These are phyloP conservation scores for Prionailurus viverrinus DNA, from an alignment of 2,113 vertebrate genomes.

Conservation along the genomic window DNA sequence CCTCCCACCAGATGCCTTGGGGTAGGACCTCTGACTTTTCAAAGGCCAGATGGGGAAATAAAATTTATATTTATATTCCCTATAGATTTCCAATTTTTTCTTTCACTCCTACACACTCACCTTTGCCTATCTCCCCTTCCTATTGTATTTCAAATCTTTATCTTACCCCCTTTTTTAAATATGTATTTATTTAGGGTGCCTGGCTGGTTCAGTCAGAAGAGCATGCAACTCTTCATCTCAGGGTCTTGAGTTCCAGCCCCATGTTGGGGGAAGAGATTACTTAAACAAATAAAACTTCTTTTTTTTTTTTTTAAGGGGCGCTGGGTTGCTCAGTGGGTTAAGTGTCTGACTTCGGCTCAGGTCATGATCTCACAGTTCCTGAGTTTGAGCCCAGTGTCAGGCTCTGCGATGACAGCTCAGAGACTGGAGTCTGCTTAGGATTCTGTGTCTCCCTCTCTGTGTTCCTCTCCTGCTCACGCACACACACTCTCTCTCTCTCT, in stretches of 20 bases:
- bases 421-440: no score
- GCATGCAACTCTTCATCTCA: neutral
- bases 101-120: neutral
- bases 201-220: neutral
- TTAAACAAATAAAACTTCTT: neutral
- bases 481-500: neutral
- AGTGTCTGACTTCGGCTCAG: no score
- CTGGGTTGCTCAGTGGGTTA: no score
- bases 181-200: neutral
- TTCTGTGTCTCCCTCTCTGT: no score
- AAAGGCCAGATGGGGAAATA: neutral
- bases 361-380: no score
- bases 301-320: no score
- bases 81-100: neutral
- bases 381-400: no score
- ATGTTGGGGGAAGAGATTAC: neutral
- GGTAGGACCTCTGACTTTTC: neutral
- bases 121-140: neutral
- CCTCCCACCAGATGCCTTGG: neutral
- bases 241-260: neutral
- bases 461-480: no score
- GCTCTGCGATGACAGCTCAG: no score
- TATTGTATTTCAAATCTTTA: neutral
- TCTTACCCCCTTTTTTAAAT: no score
- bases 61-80: conserved; percentile 23